Conservation (phyloP, 2,888 invertebrate species). For the Lithosia quadra region DNA sequence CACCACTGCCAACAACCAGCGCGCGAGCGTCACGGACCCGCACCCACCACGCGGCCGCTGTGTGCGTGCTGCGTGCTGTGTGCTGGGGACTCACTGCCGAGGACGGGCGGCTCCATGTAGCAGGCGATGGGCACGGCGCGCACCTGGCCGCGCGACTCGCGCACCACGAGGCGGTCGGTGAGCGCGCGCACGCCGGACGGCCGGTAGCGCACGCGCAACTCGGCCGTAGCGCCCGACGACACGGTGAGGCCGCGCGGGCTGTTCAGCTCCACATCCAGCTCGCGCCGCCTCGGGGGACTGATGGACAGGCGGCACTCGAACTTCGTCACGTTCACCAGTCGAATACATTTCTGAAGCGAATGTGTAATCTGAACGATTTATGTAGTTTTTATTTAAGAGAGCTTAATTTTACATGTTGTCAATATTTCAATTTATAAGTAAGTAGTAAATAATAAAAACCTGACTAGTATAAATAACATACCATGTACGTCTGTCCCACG, state of each 20-base stretch:
- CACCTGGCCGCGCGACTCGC: conserved; percentile 54
- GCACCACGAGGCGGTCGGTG: conserved; percentile 58
- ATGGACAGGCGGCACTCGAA: conserved; percentile 67
- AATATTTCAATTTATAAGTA: no score
- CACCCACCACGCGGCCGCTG: no score
- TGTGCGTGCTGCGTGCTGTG: no score
- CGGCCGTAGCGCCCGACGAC: conserved; percentile 65
- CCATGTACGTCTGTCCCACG: conserved; percentile 51
- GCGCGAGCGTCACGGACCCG: no score
- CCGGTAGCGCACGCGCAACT: conserved; percentile 64
- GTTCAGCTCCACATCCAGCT: conserved; percentile 61
- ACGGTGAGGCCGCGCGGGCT: conserved; percentile 64
- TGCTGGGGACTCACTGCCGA: conserved; percentile 60
- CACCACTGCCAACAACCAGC: neutral
- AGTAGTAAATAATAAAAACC: no score
- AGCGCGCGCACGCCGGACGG: conserved; percentile 63
- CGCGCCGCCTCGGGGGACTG: conserved; percentile 63
- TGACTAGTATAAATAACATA: neutral
- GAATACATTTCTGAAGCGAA: conserved; percentile 59
- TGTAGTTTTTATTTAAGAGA: no score
- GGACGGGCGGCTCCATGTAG: conserved; percentile 71
- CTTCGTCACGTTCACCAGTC: conserved; percentile 70
- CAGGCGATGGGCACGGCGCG: conserved; percentile 64
- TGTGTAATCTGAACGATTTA: no score
- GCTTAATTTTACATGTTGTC: no score